phyloP scores from a whole-genome alignment of 2,888 invertebrate genomes.

The Bellardia bayeri region DNA sequence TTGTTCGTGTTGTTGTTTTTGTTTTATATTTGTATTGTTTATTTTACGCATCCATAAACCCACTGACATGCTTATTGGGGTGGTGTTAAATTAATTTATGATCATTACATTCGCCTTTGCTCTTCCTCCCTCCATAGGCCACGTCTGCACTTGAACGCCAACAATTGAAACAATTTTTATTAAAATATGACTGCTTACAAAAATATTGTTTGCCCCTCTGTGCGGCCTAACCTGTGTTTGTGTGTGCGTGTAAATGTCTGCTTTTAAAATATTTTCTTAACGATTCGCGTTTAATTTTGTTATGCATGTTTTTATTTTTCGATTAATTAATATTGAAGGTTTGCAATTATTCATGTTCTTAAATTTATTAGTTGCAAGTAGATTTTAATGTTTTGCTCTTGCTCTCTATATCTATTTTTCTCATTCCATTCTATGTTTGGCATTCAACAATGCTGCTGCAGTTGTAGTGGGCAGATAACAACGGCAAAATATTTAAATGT shows the following conservation, averaged over 20 bases:
- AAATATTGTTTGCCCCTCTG: not conserved
- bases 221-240: slow-evolving; percentile 5
- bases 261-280: slow-evolving; percentile 14
- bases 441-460: not conserved
- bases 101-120: slow-evolving; percentile 43
- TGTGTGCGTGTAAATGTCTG: slow-evolving; percentile 5
- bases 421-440: slow-evolving; percentile 4
- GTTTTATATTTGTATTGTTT: slow-evolving; percentile 40
- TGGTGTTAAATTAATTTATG: slow-evolving; percentile 66
- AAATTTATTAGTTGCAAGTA: slow-evolving; percentile 30
- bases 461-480: slow-evolving; percentile 5
- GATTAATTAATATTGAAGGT: slow-evolving; percentile 38
- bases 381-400: slow-evolving; percentile 25
- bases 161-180: slow-evolving; percentile 17
- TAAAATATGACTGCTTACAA: slow-evolving; percentile 32
- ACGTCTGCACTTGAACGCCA: not conserved
- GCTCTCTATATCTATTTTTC: not conserved
- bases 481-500: slow-evolving; percentile 17
- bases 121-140: not conserved
- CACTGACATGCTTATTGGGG: slow-evolving; percentile 63
- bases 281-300: not conserved
- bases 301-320: slow-evolving; percentile 1
- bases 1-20: slow-evolving; percentile 22
- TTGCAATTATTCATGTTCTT: slow-evolving; percentile 47
- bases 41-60: slow-evolving; percentile 52